Evolutionary conservation across 2,797 vertebrate genomes (phyloP), one percentile per base, ranked within the genome.

Genomic region (Platalea minor): DNA sequence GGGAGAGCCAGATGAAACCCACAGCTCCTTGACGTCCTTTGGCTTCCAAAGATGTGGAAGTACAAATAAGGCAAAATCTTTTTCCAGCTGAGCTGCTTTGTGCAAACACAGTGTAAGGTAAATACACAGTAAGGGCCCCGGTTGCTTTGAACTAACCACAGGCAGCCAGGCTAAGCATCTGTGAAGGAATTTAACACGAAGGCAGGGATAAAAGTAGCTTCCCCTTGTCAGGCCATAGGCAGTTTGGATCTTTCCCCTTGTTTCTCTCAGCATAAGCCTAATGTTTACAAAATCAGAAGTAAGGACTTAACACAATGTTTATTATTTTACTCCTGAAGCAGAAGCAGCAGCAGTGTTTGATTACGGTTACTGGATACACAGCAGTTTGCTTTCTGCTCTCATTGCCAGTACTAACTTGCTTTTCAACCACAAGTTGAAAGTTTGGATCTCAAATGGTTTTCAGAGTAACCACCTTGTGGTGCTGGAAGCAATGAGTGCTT

Each of bases 101-200:
- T 59, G 54, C 20, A 35, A 68, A n/a, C 46, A 20, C 7, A n/a
- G 45, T 0, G 1, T 8, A 75, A 77, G 17, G 28, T 35, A 61
- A 77, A 72, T 29, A 37, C 8, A 19, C 0, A 0, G 7, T 9
- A 39, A 64, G 15, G 48, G 41, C 28, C 35, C 2, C 1, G 6
- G 11, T 17, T 77, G 43, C 50, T 88, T 64, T 78, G 57, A 80
- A 37, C 48, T 84, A 59, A 48, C n/a, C 19, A 29, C 24, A 51
- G 45, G 12, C 35, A 79, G 87, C 7, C 2, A 41, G 33, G 61
- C 24, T 46, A 76, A 84, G 39, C 57, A 61, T 1, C 1, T 0
- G 0, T 13, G 13, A 61, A 89, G 65, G 35, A 77, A 91, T 85
- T 91, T 43, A 54, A 80, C 21, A 31, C 0, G 0, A 9, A 80